Base-by-base conservation (phyloP, 2,113 vertebrate species). In the Patagioenas fasciata region DNA sequence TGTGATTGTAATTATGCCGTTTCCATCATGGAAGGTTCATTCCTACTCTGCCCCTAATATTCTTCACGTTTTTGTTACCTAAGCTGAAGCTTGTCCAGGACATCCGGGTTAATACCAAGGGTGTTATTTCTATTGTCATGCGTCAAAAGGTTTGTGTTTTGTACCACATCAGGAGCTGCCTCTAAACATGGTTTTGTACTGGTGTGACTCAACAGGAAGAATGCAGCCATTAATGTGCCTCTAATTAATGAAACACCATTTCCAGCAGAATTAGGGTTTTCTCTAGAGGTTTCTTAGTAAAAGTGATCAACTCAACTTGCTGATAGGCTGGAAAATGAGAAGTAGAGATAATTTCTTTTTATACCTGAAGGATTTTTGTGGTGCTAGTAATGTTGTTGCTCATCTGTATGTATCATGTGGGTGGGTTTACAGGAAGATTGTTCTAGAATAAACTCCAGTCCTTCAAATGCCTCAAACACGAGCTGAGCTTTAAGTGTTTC, bases 181-280 rank as follows among this genome's bases (percentile, higher is more conserved):
- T 95, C 82, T 70, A 42, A 85, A 83, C 42, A 91, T 69, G 73
- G 50, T 84, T 90, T 90, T 84, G 80, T 88, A 28, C 83, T 0
- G 1, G 14, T 64, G 15, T 90, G 92, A 90, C 72, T 90, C 93
- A 95, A 74, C 92, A 86, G 95, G 92, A 97, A 97, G 85, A 74
- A 74, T 32, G 44, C 57, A 47, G 13, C 82, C 70, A 56, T 93
- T 95, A 92, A 38, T 65, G 38, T 15, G 47, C 57, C 26, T 89
- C 65, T 50, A 13, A 34, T 95, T 95, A 97, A 92, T 84, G 88
- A 88, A 70, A 74, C 34, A 20, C 64, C 44, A 54, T 89, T 97
- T 92, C 85, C 93, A 93, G 50, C 85, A 94, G 24, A 81, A 94
- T 88, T 40, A 74, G 24, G 28, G 38, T 81, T 97, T 91, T 92